Conservation (phyloP, 2,888 invertebrate species). For the Cosmia pyralina region DNA sequence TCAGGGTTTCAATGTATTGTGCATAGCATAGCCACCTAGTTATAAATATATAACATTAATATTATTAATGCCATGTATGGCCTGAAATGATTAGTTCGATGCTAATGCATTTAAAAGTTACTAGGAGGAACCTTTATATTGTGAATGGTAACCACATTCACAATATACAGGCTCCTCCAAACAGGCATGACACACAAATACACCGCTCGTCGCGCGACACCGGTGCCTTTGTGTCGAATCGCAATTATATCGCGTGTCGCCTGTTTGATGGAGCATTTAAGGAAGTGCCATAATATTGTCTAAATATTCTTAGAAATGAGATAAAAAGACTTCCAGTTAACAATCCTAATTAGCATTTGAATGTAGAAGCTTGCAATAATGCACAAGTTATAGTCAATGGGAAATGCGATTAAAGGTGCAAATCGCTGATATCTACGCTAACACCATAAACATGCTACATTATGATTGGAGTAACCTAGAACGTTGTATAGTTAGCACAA, state of each 20-base stretch:
- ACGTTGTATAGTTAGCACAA: conserved; percentile 9
- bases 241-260: no score
- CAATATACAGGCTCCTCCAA: no score
- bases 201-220: no score
- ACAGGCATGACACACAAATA: no score
- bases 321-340: conserved; percentile 15
- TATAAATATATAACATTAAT: no score
- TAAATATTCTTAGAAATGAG: conserved; percentile 26
- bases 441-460: conserved; percentile 22
- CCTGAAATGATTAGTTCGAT: neutral
- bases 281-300: conserved; percentile 13
- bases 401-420: conserved; percentile 18
- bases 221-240: no score
- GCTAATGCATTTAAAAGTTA: neutral
- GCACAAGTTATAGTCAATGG: conserved; percentile 9
- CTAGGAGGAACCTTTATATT: no score
- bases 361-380: conserved; percentile 33
- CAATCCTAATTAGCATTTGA: conserved; percentile 28
- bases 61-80: neutral
- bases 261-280: neutral
- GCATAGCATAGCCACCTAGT: no score
- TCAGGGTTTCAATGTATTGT: no score
- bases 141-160: no score
- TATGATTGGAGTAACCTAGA: conserved; percentile 14
- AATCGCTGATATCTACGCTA: conserved; percentile 17